These are phyloP conservation scores for Myripristis murdjan DNA, from an alignment of 2,797 vertebrate genomes.

Conservation along the genomic window DNA sequence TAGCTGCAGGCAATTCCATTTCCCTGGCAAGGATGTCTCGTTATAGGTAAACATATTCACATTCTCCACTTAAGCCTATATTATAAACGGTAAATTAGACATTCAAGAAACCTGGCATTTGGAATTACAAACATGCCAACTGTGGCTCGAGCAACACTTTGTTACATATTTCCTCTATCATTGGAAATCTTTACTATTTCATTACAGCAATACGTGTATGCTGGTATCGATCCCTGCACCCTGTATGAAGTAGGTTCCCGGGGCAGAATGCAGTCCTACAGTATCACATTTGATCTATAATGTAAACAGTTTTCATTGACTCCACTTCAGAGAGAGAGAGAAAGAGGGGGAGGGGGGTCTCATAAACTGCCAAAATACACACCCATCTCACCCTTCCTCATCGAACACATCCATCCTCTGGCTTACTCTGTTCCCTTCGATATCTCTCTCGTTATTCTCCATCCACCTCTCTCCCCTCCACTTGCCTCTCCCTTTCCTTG, in stretches of 20 bases:
- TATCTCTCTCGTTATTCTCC: not conserved
- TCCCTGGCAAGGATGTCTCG: not conserved
- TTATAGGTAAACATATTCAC: constrained; percentile 28
- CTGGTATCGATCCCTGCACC: constrained; percentile 33
- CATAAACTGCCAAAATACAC: constrained; percentile 18
- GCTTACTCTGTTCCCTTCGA: constrained; percentile 19
- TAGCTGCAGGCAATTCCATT: constrained; percentile 50
- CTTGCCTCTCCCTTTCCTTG: constrained; percentile 7
- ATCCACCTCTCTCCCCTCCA: constrained; percentile 14
- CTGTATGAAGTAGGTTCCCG: constrained; percentile 24
- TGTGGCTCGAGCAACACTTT: constrained; percentile 10
- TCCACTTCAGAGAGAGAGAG: constrained; percentile 8
- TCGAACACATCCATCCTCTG: constrained; percentile 6
- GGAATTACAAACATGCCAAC: constrained; percentile 42
- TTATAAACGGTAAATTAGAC: constrained; percentile 47
- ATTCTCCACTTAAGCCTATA: constrained; percentile 22
- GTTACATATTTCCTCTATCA: constrained; percentile 24
- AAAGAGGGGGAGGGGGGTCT: constrained; percentile 3
- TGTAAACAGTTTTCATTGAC: constrained; percentile 27
- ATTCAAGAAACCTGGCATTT: constrained; percentile 54
- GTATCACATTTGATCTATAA: constrained; percentile 36
- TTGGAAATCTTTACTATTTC: constrained; percentile 49
- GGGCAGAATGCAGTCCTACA: constrained; percentile 15
- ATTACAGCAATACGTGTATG: constrained; percentile 47
- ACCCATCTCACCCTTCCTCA: constrained; percentile 7